These are phyloP conservation scores for Euzetes globulus DNA, from an alignment of 2,888 invertebrate species.

Conservation along the genomic window DNA sequence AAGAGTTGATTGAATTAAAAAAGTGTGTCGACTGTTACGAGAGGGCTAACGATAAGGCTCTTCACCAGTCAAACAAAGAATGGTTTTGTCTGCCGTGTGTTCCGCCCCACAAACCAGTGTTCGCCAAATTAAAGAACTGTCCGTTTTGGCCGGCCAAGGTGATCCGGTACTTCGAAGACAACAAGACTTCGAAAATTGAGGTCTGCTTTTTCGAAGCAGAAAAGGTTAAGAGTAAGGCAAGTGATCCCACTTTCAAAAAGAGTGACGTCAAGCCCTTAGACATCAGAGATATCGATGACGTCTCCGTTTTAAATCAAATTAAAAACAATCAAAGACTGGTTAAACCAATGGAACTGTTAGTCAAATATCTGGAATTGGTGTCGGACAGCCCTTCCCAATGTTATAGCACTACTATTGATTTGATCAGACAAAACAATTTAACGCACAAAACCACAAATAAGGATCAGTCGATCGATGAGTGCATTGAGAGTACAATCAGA, in stretches of 20 bases:
- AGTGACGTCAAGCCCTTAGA: background rate
- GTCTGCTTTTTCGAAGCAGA: constrained; percentile 65
- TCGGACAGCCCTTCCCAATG: background rate
- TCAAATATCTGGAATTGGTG: background rate
- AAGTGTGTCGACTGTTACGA: constrained; percentile 70
- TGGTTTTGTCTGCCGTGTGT: constrained; percentile 50
- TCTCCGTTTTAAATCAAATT: background rate
- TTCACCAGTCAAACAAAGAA: constrained; percentile 47
- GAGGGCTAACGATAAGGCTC: constrained; percentile 62
- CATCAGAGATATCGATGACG: background rate
- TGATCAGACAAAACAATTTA: too few relatives aligned
- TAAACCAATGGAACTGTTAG: background rate
- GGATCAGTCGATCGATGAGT: too few relatives aligned
- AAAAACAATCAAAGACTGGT: background rate
- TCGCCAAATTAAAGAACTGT: constrained; percentile 69
- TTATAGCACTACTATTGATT: background rate
- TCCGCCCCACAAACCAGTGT: constrained; percentile 67
- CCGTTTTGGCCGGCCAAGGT: constrained; percentile 79
- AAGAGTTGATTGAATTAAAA: constrained; percentile 66
- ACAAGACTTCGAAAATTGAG: constrained; percentile 53
- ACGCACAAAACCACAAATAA: too few relatives aligned
- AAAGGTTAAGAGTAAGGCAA: background rate
- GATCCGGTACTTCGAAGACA: constrained; percentile 53
- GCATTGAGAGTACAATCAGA: too few relatives aligned
- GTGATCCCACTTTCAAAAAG: background rate